These are phyloP conservation scores for Orius insidiosus DNA, from an alignment of 1,140 invertebrate species.

Conservation along the genomic window DNA sequence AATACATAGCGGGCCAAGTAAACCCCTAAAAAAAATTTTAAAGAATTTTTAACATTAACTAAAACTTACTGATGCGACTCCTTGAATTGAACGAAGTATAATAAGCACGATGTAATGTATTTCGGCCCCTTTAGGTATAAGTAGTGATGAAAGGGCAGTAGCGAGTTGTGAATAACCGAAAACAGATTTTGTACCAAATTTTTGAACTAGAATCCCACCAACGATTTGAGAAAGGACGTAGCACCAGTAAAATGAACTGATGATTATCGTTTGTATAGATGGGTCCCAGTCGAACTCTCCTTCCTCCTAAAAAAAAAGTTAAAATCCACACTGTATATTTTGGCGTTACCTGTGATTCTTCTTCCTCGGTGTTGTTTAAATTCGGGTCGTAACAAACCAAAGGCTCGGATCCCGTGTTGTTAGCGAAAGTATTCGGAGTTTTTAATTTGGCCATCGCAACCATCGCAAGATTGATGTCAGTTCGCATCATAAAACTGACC, in stretches of 20 bases:
- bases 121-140: slow-evolving; percentile 42
- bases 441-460: slow-evolving; percentile 42
- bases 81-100: slow-evolving; percentile 42
- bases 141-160: slow-evolving; percentile 47
- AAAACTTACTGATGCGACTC: slow-evolving; percentile 39
- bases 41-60: slow-evolving; percentile 1
- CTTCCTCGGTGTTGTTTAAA: slow-evolving; percentile 16
- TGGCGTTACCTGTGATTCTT: slow-evolving; percentile 14
- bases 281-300: slow-evolving; percentile 43
- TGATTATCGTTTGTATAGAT: slow-evolving; percentile 38
- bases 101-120: slow-evolving; percentile 42
- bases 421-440: slow-evolving; percentile 10
- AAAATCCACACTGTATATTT: neutral
- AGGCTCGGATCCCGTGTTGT: slow-evolving; percentile 18
- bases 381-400: slow-evolving; percentile 21
- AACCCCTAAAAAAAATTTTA: slow-evolving; percentile 41
- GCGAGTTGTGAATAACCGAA: slow-evolving; percentile 53
- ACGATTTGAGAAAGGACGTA: slow-evolving; percentile 51
- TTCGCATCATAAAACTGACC: slow-evolving; percentile 59
- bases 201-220: slow-evolving; percentile 54
- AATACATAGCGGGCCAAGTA: slow-evolving; percentile 74
- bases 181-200: slow-evolving; percentile 58
- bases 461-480: slow-evolving; percentile 52
- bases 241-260: slow-evolving; percentile 54
- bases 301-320: slow-evolving; percentile 21